Conservation (phyloP, 2,797 vertebrate species). For the Thunnus albacares region DNA sequence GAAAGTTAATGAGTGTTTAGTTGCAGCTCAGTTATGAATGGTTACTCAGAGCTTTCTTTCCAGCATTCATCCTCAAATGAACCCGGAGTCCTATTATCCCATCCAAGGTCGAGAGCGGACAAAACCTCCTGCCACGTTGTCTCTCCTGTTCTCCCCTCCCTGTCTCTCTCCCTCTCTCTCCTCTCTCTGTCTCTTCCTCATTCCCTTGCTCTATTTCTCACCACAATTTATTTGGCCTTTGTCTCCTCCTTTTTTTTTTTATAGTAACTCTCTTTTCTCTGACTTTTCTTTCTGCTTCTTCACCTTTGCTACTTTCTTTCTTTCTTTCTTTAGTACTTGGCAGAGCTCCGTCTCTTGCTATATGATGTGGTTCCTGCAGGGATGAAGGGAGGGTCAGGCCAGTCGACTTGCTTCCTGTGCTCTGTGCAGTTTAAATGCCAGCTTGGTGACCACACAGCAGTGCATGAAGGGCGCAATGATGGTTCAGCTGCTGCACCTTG, state of each 20-base stretch:
- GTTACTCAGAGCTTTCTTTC: constrained; percentile 47
- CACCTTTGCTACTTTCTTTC: neutral
- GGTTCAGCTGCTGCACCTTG: constrained; percentile 43
- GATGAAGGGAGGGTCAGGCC: constrained; percentile 68
- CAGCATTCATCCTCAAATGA: constrained; percentile 77
- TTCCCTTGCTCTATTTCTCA: constrained; percentile 60
- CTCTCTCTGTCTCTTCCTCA: constrained; percentile 60
- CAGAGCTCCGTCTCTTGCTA: constrained; percentile 14
- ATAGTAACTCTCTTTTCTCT: constrained; percentile 4
- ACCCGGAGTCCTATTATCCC: constrained; percentile 66
- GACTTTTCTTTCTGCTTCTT: constrained; percentile 5
- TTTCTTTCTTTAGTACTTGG: constrained; percentile 10
- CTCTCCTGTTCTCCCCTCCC: constrained; percentile 68
- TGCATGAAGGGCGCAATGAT: constrained; percentile 42
- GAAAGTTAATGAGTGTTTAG: constrained; percentile 73
- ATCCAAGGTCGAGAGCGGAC: constrained; percentile 66
- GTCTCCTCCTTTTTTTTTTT: constrained; percentile 20
- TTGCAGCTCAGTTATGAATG: constrained; percentile 38
- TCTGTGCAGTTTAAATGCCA: constrained; percentile 68
- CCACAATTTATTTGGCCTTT: constrained; percentile 33
- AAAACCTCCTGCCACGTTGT: constrained; percentile 86
- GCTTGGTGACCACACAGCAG: constrained; percentile 70
- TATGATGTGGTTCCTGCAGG: constrained; percentile 72
- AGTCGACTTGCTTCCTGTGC: constrained; percentile 71
- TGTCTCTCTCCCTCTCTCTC: constrained; percentile 53